Evolutionary conservation across 2,797 vertebrate genomes (phyloP).

Genomic region (Crocidura indochinensis): DNA sequence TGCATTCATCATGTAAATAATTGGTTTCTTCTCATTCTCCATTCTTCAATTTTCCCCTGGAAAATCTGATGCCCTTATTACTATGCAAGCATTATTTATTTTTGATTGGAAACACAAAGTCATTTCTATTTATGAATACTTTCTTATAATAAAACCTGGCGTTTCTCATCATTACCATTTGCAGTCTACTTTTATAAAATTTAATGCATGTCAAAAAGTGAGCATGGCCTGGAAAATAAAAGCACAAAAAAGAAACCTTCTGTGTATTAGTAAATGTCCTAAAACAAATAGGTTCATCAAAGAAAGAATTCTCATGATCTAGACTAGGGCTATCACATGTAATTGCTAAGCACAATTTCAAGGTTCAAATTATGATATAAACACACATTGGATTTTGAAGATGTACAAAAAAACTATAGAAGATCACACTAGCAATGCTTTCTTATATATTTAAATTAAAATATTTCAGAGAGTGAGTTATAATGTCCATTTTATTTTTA

Average conservation of each 20-base stretch:
- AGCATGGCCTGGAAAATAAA: conserved; percentile 87
- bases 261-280: conserved; percentile 80
- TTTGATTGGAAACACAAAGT: conserved; percentile 87
- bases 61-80: conserved; percentile 83
- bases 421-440: neutral
- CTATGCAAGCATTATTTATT: conserved; percentile 87
- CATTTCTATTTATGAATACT: conserved; percentile 88
- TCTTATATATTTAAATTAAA: conserved; percentile 12
- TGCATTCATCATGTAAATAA: conserved; percentile 44
- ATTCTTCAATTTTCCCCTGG: conserved; percentile 77
- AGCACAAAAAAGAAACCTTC: conserved; percentile 82
- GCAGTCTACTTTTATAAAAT: conserved; percentile 89
- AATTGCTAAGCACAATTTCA: conserved; percentile 21
- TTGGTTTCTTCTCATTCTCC: conserved; percentile 36
- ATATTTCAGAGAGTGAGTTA: conserved; percentile 19
- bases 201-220: conserved; percentile 88
- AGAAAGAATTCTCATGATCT: conserved; percentile 62
- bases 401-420: conserved; percentile 31
- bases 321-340: neutral
- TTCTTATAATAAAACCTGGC: conserved; percentile 88
- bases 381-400: conserved; percentile 37
- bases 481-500: conserved; percentile 36
- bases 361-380: conserved; percentile 4
- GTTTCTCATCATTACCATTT: conserved; percentile 87
- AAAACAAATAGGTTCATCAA: conserved; percentile 77